Conservation (phyloP, 2,113 vertebrate genomes). For the Clinocottus analis region DNA sequence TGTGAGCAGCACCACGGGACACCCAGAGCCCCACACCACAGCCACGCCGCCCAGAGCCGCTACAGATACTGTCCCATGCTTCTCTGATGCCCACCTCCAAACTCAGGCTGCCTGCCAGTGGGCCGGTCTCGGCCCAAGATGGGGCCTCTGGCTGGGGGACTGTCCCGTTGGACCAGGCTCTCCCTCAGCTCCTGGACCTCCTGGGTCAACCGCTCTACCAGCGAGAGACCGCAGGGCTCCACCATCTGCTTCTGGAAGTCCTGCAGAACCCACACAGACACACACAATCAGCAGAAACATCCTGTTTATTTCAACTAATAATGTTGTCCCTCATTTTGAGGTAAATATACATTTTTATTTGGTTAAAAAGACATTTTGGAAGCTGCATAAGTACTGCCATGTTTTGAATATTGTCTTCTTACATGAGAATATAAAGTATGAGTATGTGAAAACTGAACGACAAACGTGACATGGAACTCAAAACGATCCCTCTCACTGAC, state of each 20-base stretch:
- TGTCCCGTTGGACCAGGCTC: constrained; percentile 76
- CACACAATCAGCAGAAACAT: neutral
- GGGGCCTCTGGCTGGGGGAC: constrained; percentile 78
- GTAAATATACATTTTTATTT: neutral
- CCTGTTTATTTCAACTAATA: neutral
- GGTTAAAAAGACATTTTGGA: no score
- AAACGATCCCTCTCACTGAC: constrained; percentile 67
- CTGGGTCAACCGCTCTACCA: constrained; percentile 87
- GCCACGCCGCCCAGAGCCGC: constrained; percentile 75
- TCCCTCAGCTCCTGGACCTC: constrained; percentile 89
- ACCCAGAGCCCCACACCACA: constrained; percentile 42
- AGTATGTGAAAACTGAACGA: neutral
- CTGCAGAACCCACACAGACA: constrained; percentile 69
- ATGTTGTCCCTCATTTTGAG: neutral
- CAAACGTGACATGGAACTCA: neutral
- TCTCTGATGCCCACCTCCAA: constrained; percentile 95
- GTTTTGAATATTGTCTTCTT: neutral
- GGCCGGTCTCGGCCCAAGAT: constrained; percentile 82
- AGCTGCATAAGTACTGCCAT: no score
- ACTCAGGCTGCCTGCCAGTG: constrained; percentile 76
- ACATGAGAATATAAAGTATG: neutral
- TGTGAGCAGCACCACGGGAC: neutral
- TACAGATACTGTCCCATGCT: constrained; percentile 86
- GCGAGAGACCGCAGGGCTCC: constrained; percentile 87
- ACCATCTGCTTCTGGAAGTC: constrained; percentile 90